A percentile compares a stretch with the other conserved stretches of the same genome.
phyloP scores from a whole-genome alignment of 2,888 invertebrate species.

The Agrochola lota region DNA sequence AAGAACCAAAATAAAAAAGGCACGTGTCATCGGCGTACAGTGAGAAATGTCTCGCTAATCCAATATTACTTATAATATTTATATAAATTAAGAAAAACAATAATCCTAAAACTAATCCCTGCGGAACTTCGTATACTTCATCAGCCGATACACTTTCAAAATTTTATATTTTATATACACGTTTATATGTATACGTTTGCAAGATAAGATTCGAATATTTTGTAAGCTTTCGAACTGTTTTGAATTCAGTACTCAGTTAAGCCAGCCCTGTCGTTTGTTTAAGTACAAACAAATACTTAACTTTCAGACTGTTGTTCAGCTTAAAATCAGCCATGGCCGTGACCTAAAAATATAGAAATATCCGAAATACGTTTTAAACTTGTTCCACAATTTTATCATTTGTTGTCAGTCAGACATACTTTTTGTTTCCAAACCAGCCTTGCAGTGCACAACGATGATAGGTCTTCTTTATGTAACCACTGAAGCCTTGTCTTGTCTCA shows the following conservation, averaged over 20 bases:
- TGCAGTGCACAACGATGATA: slow-evolving; percentile 3
- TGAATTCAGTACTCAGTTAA: background rate
- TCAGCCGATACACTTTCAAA: background rate
- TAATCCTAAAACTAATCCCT: background rate
- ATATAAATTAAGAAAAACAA: background rate
- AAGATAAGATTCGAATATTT: background rate
- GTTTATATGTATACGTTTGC: background rate
- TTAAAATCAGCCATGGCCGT: slow-evolving; percentile 33
- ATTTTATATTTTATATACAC: background rate
- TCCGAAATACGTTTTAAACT: slow-evolving; percentile 41
- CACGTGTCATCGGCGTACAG: background rate
- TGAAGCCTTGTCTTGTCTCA: slow-evolving; percentile 54
- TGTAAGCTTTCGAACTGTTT: background rate
- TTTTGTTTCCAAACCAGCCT: slow-evolving; percentile 6
- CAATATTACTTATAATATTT: background rate
- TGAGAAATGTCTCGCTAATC: background rate
- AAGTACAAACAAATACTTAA: slow-evolving; percentile 34
- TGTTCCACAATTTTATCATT: slow-evolving; percentile 32
- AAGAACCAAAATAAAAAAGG: no score
- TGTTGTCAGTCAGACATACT: slow-evolving; percentile 8
- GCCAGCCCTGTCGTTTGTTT: slow-evolving; percentile 5
- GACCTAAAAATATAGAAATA: slow-evolving; percentile 49
- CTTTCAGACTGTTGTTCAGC: slow-evolving; percentile 15
- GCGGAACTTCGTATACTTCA: background rate
- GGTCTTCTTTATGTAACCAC: slow-evolving; percentile 34